phyloP scores from a whole-genome alignment of 2,113 vertebrate genomes.

The Ondatra zibethicus region DNA sequence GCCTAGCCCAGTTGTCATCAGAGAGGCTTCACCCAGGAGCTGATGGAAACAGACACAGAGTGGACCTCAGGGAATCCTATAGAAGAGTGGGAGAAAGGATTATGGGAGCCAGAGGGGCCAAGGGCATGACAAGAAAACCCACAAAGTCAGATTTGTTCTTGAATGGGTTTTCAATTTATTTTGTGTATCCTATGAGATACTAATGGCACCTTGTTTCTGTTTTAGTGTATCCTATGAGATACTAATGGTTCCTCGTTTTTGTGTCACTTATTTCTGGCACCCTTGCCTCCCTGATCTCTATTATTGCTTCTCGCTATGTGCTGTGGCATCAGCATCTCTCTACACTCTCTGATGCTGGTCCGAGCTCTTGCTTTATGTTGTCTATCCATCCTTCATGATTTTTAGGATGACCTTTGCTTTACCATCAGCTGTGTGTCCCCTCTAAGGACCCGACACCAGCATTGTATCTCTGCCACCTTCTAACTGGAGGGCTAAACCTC shows the following conservation, averaged over 20 bases:
- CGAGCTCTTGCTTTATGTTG: not conserved
- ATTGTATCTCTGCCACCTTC: fast-evolving
- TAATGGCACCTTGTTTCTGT: not conserved
- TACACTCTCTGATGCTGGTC: not conserved
- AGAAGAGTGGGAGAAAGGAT: not conserved
- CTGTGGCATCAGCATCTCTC: not conserved
- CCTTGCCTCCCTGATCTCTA: not conserved
- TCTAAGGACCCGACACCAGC: not conserved
- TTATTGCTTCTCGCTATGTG: not conserved
- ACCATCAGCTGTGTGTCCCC: fast-evolving
- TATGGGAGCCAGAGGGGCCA: not conserved
- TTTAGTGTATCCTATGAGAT: not conserved
- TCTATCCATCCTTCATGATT: not conserved
- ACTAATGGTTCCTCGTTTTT: not conserved
- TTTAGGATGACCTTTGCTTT: not conserved
- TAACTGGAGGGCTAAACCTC: not conserved
- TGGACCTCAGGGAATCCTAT: not conserved
- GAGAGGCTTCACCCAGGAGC: too few relatives aligned
- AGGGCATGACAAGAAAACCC: not conserved
- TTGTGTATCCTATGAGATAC: not conserved
- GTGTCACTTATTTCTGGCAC: not conserved
- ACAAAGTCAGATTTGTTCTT: not conserved
- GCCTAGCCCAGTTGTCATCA: too few relatives aligned
- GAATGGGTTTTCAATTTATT: not conserved
- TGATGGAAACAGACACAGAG: too few relatives aligned